A percentile compares a stretch with the other conserved stretches of the same genome.
These are phyloP conservation scores for Nomada fabriciana DNA, from an alignment of 2,888 invertebrate genomes.

Conservation along the genomic window DNA sequence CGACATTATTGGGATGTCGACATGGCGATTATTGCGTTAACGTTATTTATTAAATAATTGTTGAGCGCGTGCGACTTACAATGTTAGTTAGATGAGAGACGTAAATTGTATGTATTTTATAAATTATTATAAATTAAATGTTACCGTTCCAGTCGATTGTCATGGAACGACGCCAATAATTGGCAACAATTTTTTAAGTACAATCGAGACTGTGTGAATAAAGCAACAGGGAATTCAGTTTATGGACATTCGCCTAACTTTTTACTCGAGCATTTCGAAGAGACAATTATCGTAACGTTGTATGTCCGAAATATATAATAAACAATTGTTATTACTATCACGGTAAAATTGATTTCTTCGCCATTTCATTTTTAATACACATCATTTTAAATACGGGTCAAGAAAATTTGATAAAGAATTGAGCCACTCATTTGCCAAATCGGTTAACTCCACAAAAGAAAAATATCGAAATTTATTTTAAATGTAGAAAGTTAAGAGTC, in stretches of 20 bases:
- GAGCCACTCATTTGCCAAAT: too few relatives aligned
- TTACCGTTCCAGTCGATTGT: not conserved
- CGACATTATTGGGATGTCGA: too few relatives aligned
- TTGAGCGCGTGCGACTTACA: too few relatives aligned
- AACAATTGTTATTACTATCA: slow-evolving; percentile 1
- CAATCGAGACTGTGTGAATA: not conserved
- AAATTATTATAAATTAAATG: not conserved
- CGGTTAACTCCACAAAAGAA: too few relatives aligned
- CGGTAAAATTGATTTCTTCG: not conserved
- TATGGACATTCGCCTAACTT: not conserved
- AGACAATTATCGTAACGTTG: not conserved
- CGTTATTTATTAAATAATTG: too few relatives aligned
- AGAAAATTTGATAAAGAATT: not conserved
- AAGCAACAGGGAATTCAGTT: not conserved
- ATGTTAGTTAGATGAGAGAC: too few relatives aligned
- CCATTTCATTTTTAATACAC: too few relatives aligned
- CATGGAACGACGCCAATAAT: not conserved
- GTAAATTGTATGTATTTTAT: not conserved
- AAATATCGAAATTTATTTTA: too few relatives aligned
- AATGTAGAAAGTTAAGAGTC: too few relatives aligned
- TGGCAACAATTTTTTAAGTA: not conserved
- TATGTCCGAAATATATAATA: not conserved
- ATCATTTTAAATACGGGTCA: not conserved
- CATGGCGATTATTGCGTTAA: too few relatives aligned
- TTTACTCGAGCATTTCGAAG: not conserved